Base-by-base conservation (phyloP, 2,888 invertebrate genomes). In the Coenonympha glycerion region DNA sequence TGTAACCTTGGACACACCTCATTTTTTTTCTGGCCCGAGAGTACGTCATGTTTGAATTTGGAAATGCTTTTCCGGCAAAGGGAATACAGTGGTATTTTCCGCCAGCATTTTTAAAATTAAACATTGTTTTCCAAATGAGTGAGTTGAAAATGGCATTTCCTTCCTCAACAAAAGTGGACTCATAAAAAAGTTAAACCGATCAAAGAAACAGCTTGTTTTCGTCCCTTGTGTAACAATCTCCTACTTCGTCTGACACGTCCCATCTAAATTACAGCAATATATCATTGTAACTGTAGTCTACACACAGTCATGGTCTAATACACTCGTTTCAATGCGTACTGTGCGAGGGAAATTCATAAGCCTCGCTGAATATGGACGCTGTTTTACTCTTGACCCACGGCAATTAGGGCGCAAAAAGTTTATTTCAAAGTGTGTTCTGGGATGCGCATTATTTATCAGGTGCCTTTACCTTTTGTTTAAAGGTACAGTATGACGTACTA, bases 301-400 rank as follows among this genome's bases (percentile, higher is more conserved):
- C 41, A 31, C 34, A 36, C 9, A 30, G 22, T 16, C 44, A 19
- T 31, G 42, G 34, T n/a, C 19, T 47, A 42, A 53, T 49, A 37
- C 13, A 39, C 31, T 26, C 37, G 42, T 50, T 49, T 42, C 39
- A 11, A 47, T 36, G 41, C 47, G 36, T 15, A 41, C 34, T 47
- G 41, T 47, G 16, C 28, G 42, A 21, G 22, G 22, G 28, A 41
- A 40, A 52, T 48, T 48, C 49, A 46, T 46, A 53, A 49, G 33
- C 48, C 19, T 24, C 19, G 11, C 21, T 22, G 39, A 24, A 26
- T 45, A 45, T 34, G 19, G 34, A 34, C 40, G 33, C 31, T 5
- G 16, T 40, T 40, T 26, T 18, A 45, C 21, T 22, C 22, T 31
- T 30, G 28, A 45, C 39, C 28, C 5, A 9, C 11, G 9, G 36